Conservation (phyloP, 2,797 vertebrate genomes). For the Rhabdomys pumilio region DNA sequence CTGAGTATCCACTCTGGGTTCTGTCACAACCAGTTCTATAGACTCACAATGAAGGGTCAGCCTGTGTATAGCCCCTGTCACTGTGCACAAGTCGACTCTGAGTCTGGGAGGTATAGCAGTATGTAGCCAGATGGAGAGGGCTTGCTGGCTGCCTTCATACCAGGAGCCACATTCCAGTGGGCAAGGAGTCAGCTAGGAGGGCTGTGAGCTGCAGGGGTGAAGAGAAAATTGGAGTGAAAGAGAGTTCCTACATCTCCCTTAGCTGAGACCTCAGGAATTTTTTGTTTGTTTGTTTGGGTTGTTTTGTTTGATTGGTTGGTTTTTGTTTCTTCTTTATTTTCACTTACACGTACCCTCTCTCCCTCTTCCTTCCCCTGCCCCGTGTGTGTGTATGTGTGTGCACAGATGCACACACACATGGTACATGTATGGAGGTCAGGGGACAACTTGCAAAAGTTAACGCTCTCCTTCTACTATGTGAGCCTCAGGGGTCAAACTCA, state of each 20-base stretch:
- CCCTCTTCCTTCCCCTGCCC: background rate
- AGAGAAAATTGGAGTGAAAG: background rate
- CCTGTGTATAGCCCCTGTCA: background rate
- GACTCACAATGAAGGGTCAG: background rate
- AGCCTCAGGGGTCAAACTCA: background rate
- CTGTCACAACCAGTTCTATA: background rate
- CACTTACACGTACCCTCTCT: background rate
- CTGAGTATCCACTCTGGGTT: background rate
- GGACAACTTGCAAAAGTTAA: background rate
- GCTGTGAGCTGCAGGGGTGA: background rate
- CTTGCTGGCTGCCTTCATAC: background rate
- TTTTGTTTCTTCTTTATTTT: slow-evolving; percentile 30
- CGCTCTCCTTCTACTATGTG: background rate
- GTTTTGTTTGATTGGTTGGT: background rate
- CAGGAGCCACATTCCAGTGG: background rate
- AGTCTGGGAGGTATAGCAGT: background rate
- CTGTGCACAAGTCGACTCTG: background rate
- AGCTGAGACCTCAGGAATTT: background rate
- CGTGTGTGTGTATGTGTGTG: background rate
- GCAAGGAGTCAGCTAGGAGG: background rate
- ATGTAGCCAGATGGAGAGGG: background rate
- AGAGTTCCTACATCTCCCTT: background rate
- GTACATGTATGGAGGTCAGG: background rate
- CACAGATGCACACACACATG: background rate
- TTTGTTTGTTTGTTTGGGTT: background rate